phyloP scores from a whole-genome alignment of 2,113 vertebrate species.

The Indicator indicator region DNA sequence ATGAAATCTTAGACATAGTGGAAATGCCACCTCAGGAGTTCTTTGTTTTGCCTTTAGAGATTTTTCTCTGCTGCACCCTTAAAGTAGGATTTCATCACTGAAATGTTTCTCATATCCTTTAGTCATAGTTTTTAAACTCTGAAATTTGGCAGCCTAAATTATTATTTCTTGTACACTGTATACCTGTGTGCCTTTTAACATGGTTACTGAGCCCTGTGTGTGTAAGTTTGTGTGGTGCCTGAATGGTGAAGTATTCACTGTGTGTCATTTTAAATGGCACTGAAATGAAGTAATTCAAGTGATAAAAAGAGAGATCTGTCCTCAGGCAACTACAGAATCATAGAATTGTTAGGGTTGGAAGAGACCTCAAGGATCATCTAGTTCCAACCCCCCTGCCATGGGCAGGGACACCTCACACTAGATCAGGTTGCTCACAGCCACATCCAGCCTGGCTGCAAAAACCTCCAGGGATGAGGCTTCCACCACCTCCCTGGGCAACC shows the following conservation, averaged over 20 bases:
- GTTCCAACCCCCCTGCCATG: no score
- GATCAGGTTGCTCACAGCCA: no score
- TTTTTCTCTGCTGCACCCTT: background rate
- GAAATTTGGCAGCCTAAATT: background rate
- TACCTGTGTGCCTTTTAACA: background rate
- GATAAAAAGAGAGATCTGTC: background rate
- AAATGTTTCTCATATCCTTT: background rate
- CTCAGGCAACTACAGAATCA: background rate
- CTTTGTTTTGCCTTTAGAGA: background rate
- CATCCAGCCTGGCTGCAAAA: no score
- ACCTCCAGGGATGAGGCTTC: no score
- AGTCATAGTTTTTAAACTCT: background rate
- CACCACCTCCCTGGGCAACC: no score
- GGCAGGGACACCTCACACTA: no score
- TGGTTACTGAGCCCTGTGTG: background rate
- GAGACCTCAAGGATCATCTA: no score
- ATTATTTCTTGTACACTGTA: background rate
- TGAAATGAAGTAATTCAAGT: background rate
- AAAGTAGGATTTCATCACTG: background rate
- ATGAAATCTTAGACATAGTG: background rate
- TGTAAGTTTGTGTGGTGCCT: background rate
- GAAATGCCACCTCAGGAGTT: background rate
- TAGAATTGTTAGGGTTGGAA: no score
- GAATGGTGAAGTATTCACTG: background rate
- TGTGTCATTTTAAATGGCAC: background rate